phyloP scores from a whole-genome alignment of 2,113 vertebrate species.

The Corythornis cristatus region DNA sequence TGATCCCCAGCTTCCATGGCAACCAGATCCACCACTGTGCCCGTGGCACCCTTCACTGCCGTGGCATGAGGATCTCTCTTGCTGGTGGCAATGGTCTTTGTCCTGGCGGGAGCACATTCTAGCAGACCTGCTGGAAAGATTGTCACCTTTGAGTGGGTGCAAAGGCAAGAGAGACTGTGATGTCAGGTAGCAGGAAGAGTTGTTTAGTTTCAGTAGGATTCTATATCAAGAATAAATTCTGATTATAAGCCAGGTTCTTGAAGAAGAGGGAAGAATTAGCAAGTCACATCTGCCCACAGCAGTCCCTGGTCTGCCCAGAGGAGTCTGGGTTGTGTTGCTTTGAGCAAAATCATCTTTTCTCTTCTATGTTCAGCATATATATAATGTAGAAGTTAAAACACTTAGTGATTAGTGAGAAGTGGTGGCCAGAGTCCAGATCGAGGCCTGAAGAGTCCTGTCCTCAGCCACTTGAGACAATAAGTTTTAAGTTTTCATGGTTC shows the following conservation, averaged over 20 bases:
- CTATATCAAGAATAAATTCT: background rate
- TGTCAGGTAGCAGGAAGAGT: background rate
- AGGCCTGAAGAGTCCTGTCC: background rate
- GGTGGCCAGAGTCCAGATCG: background rate
- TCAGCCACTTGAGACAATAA: background rate
- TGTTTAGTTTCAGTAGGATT: background rate
- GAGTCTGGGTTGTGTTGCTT: background rate
- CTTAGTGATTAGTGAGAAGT: background rate
- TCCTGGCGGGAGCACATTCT: slow-evolving; percentile 51
- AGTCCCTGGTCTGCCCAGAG: background rate
- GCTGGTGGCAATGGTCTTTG: background rate
- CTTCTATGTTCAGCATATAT: background rate
- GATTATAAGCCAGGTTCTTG: background rate
- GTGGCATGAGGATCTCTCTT: background rate
- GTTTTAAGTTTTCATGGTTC: fast-evolving
- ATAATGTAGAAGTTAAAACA: background rate
- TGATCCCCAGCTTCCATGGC: background rate
- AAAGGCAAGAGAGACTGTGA: background rate
- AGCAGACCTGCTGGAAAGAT: background rate
- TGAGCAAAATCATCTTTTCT: background rate
- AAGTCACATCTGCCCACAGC: fast-evolving
- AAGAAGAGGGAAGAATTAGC: background rate
- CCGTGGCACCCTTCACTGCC: background rate
- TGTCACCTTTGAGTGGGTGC: background rate
- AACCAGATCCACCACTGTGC: background rate